These are phyloP conservation scores for Astropecten irregularis DNA, from an alignment of 53 echinoderm and acorn worm species.

Conservation along the genomic window DNA sequence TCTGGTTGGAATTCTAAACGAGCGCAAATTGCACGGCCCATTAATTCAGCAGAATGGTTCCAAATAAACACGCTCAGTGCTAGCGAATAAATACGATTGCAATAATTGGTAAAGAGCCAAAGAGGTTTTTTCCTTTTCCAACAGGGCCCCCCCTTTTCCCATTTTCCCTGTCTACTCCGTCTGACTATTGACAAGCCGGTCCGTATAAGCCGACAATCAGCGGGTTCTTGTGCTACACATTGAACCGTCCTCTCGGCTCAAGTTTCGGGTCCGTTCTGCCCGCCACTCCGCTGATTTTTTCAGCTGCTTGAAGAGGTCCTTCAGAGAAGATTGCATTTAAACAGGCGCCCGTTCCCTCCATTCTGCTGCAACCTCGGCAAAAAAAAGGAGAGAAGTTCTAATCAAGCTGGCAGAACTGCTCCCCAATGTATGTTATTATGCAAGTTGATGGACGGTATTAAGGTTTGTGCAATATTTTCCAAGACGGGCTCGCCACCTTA, in stretches of 20 bases:
- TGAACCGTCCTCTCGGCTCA: constrained; percentile 57
- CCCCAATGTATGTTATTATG: constrained; percentile 22
- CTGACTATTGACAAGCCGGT: constrained; percentile 37
- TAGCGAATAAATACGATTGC: constrained; percentile 60
- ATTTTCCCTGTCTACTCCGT: background rate
- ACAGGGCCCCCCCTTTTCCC: background rate
- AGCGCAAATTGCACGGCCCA: constrained; percentile 11
- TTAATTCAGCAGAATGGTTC: constrained; percentile 11
- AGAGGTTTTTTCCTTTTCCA: background rate
- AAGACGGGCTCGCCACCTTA: constrained; percentile 46
- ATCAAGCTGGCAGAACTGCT: constrained; percentile 32
- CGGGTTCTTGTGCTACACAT: constrained; percentile 42
- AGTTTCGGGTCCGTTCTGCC: constrained; percentile 59
- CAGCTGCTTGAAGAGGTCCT: constrained; percentile 63
- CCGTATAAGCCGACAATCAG: constrained; percentile 59
- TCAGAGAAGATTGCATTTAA: constrained; percentile 66
- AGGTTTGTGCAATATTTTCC: constrained; percentile 11
- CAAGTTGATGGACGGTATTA: constrained; percentile 22
- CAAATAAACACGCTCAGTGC: constrained; percentile 54
- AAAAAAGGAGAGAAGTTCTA: constrained; percentile 32
- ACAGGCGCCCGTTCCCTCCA: constrained; percentile 65
- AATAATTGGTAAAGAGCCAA: constrained; percentile 44
- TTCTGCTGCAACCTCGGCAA: constrained; percentile 5
- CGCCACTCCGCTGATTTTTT: constrained; percentile 58
- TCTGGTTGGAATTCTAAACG: background rate